Evolutionary conservation across 2,888 invertebrate genomes (phyloP), one percentile per base, ranked within the genome.

Genomic region (Zaprionus obscuricornis): DNA sequence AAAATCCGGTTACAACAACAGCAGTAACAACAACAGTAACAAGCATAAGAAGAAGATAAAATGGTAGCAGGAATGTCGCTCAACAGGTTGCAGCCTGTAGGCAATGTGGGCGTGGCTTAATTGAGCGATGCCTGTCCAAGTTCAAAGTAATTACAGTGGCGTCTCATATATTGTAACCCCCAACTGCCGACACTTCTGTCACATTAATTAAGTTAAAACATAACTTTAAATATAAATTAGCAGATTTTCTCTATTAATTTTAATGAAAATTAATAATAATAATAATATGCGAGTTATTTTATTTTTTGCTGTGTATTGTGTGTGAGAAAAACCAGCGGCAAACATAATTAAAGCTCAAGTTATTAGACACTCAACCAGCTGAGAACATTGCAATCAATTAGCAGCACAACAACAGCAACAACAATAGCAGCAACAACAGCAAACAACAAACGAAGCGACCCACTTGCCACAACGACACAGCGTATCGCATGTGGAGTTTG

Each of bases 381-480:
- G 73, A 72, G 76, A 73, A 83, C 60, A 56, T 68, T 84, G 71
- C 84, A 84, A 79, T 79, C 85, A 79, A 84, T 79, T 79, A 79
- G 78, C 74, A 40, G 13, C 60, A 50, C 49, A 60, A 20, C 33
- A 29, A 29, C n/a, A 4, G 5, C 29, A 29, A 3, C 31, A n/a
- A 6, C 31, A 31, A 31, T 14, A 7, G n/a, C 34, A 34, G 7
- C 14, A 2, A 10, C 33, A 33, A 58, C n/a, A n/a, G n/a, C n/a
- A n/a, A n/a, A n/a, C n/a, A n/a, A n/a, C n/a, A n/a, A n/a, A n/a
- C n/a, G n/a, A 18, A 49, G 27, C 66, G 65, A 65, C 65, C 65
- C 65, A 64, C 49, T 64, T 65, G 65, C 65, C 64, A 46, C 63
- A 62, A 8, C 10, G 8, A 37, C 5, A 29, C 29, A n/a, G 22